These are phyloP conservation scores for Trichoplusia ni DNA, from an alignment of 1,140 invertebrate species.

Conservation along the genomic window DNA sequence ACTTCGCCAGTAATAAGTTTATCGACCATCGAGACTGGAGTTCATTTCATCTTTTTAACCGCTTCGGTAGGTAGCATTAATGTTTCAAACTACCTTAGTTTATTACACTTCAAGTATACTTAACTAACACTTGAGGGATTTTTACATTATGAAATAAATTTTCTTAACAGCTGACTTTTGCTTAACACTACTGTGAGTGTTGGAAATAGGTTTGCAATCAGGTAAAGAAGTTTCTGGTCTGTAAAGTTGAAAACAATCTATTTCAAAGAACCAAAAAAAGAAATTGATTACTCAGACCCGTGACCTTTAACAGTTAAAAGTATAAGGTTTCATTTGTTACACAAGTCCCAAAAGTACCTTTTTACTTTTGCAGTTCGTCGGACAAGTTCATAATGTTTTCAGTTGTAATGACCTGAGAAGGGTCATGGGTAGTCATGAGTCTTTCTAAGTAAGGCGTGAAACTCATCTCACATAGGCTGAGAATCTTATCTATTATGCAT, in stretches of 20 bases:
- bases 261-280: no score
- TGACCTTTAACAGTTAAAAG: no score
- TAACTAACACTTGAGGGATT: no score
- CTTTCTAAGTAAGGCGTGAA: constrained; percentile 11
- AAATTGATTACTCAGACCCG: no score
- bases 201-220: no score
- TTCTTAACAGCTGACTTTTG: no score
- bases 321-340: no score
- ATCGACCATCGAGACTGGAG: constrained; percentile 38
- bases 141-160: no score
- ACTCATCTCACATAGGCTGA: constrained; percentile 29
- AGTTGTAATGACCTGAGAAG: constrained; percentile 13
- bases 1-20: constrained; percentile 45
- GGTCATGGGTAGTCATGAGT: constrained; percentile 26
- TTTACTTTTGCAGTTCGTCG: neutral
- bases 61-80: constrained; percentile 19
- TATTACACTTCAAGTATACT: constrained; percentile 18
- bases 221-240: no score
- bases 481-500: constrained; percentile 30
- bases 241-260: no score
- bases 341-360: no score
- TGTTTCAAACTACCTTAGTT: constrained; percentile 19
- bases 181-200: no score
- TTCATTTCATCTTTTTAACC: constrained; percentile 34
- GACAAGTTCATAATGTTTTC: neutral